These are phyloP conservation scores for Morone saxatilis DNA, from an alignment of 2,113 vertebrate genomes.

Conservation along the genomic window DNA sequence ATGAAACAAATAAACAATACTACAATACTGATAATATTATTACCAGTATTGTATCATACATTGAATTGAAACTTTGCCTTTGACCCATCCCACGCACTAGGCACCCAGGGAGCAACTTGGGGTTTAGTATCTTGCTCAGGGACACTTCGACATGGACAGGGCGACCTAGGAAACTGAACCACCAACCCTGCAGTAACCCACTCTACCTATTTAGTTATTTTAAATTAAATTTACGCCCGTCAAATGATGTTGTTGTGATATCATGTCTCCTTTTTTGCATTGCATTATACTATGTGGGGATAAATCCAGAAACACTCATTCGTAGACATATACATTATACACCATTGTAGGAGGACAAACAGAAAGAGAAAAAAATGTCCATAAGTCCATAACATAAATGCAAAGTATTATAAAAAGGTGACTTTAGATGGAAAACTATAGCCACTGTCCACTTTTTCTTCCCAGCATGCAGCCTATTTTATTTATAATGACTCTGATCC, in stretches of 20 bases:
- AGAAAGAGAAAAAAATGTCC: neutral
- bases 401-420: neutral
- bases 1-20: neutral
- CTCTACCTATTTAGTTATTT: neutral
- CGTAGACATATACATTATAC: too few relatives aligned
- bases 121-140: too few relatives aligned
- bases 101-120: too few relatives aligned
- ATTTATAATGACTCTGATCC: constrained; percentile 13
- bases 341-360: neutral
- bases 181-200: too few relatives aligned
- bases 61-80: too few relatives aligned
- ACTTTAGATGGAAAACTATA: constrained; percentile 9
- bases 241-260: neutral
- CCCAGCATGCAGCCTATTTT: constrained; percentile 1
- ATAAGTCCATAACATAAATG: neutral
- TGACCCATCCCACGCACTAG: too few relatives aligned
- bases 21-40: too few relatives aligned
- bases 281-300: neutral
- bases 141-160: too few relatives aligned
- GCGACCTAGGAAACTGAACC: too few relatives aligned
- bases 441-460: neutral
- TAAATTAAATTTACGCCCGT: neutral
- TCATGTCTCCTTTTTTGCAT: neutral
- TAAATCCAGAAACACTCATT: neutral
- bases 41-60: too few relatives aligned